Percentiles rank a stretch among this genome's conserved stretches.
phyloP scores from a whole-genome alignment of 2,888 invertebrate species.

The Abrostola triplasia region DNA sequence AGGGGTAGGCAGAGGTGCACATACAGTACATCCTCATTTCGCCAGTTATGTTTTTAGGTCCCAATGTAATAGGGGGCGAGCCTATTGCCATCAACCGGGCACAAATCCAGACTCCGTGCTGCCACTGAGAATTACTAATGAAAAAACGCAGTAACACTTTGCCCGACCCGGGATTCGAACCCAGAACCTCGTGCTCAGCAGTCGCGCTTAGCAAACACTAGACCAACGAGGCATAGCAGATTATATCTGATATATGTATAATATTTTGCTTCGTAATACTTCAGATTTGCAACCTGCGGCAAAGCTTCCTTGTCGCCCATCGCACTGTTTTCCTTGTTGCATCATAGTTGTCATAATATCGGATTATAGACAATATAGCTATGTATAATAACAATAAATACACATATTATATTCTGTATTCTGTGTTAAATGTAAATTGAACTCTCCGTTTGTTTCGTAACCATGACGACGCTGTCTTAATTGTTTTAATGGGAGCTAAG shows the following conservation, averaged over 20 bases:
- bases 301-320: slow-evolving; percentile 36
- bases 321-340: slow-evolving; percentile 67
- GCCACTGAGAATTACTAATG: too few relatives aligned
- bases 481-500: slow-evolving; percentile 39
- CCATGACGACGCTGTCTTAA: slow-evolving; percentile 37
- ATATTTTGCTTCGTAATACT: background rate
- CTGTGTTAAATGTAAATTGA: slow-evolving; percentile 48
- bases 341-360: slow-evolving; percentile 60
- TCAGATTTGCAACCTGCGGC: slow-evolving; percentile 36
- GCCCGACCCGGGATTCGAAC: too few relatives aligned
- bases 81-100: too few relatives aligned
- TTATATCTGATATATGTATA: slow-evolving; percentile 9
- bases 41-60: too few relatives aligned
- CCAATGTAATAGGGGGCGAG: too few relatives aligned
- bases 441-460: slow-evolving; percentile 57
- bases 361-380: slow-evolving; percentile 56
- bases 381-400: slow-evolving; percentile 53
- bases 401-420: slow-evolving; percentile 47
- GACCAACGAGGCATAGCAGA: too few relatives aligned
- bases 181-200: too few relatives aligned
- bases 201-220: too few relatives aligned
- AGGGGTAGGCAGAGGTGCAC: too few relatives aligned
- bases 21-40: too few relatives aligned
- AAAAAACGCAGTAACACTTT: too few relatives aligned
- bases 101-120: too few relatives aligned